Base-by-base conservation (phyloP, 1,140 invertebrate genomes). In the Leptinotarsa undecemlineata region DNA sequence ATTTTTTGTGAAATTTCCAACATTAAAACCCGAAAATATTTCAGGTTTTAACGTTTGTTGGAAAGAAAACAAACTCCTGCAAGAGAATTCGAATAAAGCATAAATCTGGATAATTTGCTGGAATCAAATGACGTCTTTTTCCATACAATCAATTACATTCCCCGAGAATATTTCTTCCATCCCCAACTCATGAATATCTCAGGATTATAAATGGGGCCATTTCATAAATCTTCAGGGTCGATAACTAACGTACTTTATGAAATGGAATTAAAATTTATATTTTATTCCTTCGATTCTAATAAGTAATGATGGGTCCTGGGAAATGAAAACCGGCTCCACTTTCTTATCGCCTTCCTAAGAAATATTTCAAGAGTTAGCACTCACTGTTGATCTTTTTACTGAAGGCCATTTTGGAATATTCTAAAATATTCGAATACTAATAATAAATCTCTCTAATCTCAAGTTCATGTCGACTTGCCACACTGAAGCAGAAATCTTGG, bases 91-190 rank as follows among this genome's bases (percentile, higher is more conserved):
- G 76, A 80, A 77, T 80, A 74, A 80, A 75, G 73, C 76, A 77
- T 80, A 80, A 80, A 78, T 79, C 77, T 74, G 70, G 68, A 76
- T 78, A 80, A 80, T 78, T 80, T 76, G 74, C 74, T 67, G 66
- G 77, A 78, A 81, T 81, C 77, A 80, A 80, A 81, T 75, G 78
- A 75, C 80, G 75, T 81, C 78, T 81, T 79, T 73, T 79, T 57
- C 75, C 77, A 75, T 79, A 78, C 80, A 81, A 81, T 81, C 80
- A 81, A 81, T 81, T 81, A 80, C 76, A 75, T 77, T 70, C 78
- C 61, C 66, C 72, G 71, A 57, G 73, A 80, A 78, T 77, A 79
- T 76, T 77, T 78, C 76, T 80, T 80, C 79, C 76, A 76, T 75
- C 72, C 63, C 67, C 73, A 67, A 70, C 76, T 81, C 77, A 81